Conservation (phyloP, 2,797 vertebrate genomes). For the Myripristis murdjan region DNA sequence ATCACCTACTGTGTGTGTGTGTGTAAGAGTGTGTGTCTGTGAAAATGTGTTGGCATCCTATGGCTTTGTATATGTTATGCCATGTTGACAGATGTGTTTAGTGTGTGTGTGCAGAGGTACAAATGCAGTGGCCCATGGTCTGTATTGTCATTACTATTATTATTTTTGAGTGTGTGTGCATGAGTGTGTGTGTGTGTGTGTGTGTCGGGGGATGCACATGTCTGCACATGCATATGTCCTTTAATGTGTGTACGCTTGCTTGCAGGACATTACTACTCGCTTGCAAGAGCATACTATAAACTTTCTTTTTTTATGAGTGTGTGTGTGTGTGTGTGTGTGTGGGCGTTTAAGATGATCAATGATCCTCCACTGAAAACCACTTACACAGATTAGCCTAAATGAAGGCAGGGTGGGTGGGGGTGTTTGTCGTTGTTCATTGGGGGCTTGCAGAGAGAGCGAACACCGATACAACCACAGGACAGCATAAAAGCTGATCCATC, state of each 20-base stretch:
- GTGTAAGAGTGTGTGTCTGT: neutral
- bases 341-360: conserved; percentile 52
- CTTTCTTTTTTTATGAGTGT: neutral
- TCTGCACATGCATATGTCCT: neutral
- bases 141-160: neutral
- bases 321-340: no score
- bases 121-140: neutral
- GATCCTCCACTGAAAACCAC: conserved; percentile 45
- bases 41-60: no score
- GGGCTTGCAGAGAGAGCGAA: neutral
- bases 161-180: neutral
- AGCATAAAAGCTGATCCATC: conserved; percentile 35
- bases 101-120: no score
- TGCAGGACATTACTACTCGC: neutral
- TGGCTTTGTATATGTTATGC: no score
- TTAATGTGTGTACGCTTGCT: conserved; percentile 13
- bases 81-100: no score
- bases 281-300: neutral
- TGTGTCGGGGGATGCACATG: neutral
- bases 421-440: neutral
- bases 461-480: conserved; percentile 30
- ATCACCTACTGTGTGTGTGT: no score
- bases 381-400: conserved; percentile 60
- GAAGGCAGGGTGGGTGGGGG: conserved; percentile 19
- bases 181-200: conserved; percentile 2